A percentile compares a stretch with the other conserved stretches of the same genome.
Conservation (phyloP, 2,113 vertebrate species). For the Actinemys pallida region DNA sequence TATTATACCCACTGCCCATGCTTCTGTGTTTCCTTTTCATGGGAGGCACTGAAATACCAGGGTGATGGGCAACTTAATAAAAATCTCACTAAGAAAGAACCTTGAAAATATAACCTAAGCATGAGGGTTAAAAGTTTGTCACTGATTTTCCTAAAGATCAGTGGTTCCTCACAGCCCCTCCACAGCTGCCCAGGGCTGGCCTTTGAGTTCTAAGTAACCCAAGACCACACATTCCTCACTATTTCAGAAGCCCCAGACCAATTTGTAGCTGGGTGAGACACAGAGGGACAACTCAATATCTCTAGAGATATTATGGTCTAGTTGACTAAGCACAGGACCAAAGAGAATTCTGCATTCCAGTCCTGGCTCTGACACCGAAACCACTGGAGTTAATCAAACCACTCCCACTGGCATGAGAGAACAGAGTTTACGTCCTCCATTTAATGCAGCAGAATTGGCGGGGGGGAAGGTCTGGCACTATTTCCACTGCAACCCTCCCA, state of each 20-base stretch:
- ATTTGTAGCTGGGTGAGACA: neutral
- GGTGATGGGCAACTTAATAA: slow-evolving; percentile 10
- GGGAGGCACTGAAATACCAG: neutral
- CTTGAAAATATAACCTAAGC: fast-evolving
- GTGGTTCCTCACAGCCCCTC: neutral
- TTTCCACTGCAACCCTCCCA: slow-evolving; percentile 52
- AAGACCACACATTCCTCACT: slow-evolving; percentile 30
- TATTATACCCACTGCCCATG: too few relatives aligned
- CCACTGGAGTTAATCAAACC: slow-evolving; percentile 45
- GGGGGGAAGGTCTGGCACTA: slow-evolving; percentile 56
- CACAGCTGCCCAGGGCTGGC: fast-evolving
- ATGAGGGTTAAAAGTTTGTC: slow-evolving; percentile 23
- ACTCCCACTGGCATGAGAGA: slow-evolving; percentile 18
- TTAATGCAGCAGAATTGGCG: neutral
- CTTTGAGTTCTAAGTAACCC: neutral
- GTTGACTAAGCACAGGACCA: slow-evolving; percentile 27
- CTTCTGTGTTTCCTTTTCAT: neutral
- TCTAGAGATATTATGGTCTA: neutral
- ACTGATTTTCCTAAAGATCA: neutral
- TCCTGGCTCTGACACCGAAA: neutral
- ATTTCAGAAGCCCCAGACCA: slow-evolving; percentile 29
- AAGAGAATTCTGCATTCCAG: neutral
- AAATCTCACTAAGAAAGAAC: neutral
- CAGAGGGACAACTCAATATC: slow-evolving; percentile 31
- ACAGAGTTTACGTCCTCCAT: slow-evolving; percentile 4